Conservation (phyloP, 1,140 invertebrate species). For the Drosophila malerkotliana region DNA sequence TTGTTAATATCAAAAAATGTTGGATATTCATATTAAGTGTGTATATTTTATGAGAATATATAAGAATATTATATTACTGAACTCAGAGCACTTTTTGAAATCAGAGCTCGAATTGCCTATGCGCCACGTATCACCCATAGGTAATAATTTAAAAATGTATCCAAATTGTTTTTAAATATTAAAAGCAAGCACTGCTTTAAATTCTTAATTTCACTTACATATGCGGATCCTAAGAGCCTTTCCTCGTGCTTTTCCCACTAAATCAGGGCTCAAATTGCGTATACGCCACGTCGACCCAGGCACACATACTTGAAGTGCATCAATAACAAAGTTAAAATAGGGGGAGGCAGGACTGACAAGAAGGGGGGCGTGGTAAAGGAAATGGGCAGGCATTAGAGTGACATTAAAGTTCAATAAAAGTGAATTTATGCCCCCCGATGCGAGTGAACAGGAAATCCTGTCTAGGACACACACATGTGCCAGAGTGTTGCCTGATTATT, state of each 20-base stretch:
- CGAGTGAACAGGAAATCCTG: slow-evolving; percentile 41
- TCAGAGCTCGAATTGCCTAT: neutral
- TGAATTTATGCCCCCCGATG: slow-evolving; percentile 58
- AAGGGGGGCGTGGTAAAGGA: slow-evolving; percentile 4
- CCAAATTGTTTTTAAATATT: neutral
- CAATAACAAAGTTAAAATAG: slow-evolving; percentile 31
- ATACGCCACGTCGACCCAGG: slow-evolving; percentile 12
- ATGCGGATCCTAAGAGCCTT: neutral
- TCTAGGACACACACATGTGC: slow-evolving; percentile 16
- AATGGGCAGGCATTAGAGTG: slow-evolving; percentile 55
- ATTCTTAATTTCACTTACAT: neutral
- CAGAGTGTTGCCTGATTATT: slow-evolving; percentile 57
- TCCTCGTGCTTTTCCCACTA: neutral
- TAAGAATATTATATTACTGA: no score
- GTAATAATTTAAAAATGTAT: neutral
- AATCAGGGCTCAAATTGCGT: slow-evolving; percentile 18
- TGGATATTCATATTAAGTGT: no score
- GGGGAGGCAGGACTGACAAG: neutral
- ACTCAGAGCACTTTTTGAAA: no score
- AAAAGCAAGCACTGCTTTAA: neutral
- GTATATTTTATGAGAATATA: no score
- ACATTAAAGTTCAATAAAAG: slow-evolving; percentile 71
- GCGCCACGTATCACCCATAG: neutral
- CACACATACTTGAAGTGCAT: slow-evolving; percentile 46
- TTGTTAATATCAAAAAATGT: no score